A percentile compares a stretch with the other conserved stretches of the same genome.
These are phyloP conservation scores for Pollachius pollachius DNA, from an alignment of 2,113 vertebrate species.

Conservation along the genomic window DNA sequence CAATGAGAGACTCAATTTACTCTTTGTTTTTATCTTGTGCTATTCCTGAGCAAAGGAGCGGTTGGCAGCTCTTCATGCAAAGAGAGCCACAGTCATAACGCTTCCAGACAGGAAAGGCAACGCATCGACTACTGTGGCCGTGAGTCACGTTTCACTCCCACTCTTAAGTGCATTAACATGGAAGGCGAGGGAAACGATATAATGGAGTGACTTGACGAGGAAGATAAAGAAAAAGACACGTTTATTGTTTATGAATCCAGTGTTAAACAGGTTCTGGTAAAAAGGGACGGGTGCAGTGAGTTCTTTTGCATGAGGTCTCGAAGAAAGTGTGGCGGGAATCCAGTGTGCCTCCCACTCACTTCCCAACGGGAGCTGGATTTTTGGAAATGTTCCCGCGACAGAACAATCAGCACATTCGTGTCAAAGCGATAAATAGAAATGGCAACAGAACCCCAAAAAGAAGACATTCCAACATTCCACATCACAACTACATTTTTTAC, in stretches of 20 bases:
- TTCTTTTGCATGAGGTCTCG: slow-evolving; percentile 67
- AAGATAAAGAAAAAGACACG: slow-evolving; percentile 68
- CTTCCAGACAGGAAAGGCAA: slow-evolving; percentile 44
- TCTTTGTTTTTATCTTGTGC: not conserved
- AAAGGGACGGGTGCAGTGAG: slow-evolving; percentile 62
- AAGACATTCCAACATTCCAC: slow-evolving; percentile 75
- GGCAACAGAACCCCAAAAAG: slow-evolving; percentile 26
- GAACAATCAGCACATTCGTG: slow-evolving; percentile 66
- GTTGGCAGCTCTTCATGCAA: too few species aligned
- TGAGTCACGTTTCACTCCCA: too few species aligned
- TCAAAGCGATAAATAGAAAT: slow-evolving; percentile 67
- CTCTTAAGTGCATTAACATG: too few species aligned
- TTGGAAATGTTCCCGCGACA: slow-evolving; percentile 47
- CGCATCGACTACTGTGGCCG: too few species aligned
- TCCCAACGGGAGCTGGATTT: slow-evolving; percentile 49
- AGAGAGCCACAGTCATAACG: too few species aligned
- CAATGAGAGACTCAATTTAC: not conserved
- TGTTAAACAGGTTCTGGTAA: slow-evolving; percentile 63
- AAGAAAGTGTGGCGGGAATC: slow-evolving; percentile 31
- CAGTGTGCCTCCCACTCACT: slow-evolving; percentile 22
- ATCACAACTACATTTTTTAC: slow-evolving; percentile 67
- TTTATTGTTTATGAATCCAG: slow-evolving; percentile 77
- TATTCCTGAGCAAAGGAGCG: not conserved
- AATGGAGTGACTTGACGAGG: slow-evolving; percentile 45
- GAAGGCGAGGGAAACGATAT: slow-evolving; percentile 9